Conservation (phyloP, 2,888 invertebrate species). For the Ormyrus nitidulus region DNA sequence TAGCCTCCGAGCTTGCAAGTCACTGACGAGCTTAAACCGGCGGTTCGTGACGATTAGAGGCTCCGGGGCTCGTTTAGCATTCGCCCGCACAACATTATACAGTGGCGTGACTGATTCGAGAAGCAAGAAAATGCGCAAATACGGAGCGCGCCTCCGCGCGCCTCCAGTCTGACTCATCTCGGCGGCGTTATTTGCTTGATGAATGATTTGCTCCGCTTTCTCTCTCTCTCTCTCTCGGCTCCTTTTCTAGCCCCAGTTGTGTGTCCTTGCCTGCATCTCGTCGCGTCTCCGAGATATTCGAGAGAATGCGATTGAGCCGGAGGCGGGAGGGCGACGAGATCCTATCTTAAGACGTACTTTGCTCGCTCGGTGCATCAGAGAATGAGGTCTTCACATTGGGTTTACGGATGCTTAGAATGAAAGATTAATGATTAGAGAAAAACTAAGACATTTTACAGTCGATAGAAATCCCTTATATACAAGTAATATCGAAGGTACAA, state of each 20-base stretch:
- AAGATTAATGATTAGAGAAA: too few relatives aligned
- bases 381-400: neutral
- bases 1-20: conserved; percentile 15
- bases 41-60: conserved; percentile 26
- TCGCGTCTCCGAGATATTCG: conserved; percentile 32
- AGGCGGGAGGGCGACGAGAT: conserved; percentile 7
- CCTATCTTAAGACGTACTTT: neutral
- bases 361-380: neutral
- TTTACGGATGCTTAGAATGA: too few relatives aligned
- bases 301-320: conserved; percentile 37
- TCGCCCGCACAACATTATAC: conserved; percentile 42
- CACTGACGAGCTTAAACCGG: conserved; percentile 7
- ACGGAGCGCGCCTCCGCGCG: conserved; percentile 45
- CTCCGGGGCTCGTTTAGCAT: conserved; percentile 14
- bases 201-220: conserved; percentile 68
- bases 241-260: neutral
- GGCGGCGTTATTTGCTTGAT: conserved; percentile 69
- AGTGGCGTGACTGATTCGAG: conserved; percentile 51
- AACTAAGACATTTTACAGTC: too few relatives aligned
- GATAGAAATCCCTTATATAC: too few relatives aligned
- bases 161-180: conserved; percentile 66
- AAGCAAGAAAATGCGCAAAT: conserved; percentile 47
- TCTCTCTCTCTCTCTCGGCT: conserved; percentile 30
- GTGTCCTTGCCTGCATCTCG: neutral
- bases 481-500: too few relatives aligned